Base-by-base conservation (phyloP, 1,140 invertebrate species). In the Heliconius hermathena region DNA sequence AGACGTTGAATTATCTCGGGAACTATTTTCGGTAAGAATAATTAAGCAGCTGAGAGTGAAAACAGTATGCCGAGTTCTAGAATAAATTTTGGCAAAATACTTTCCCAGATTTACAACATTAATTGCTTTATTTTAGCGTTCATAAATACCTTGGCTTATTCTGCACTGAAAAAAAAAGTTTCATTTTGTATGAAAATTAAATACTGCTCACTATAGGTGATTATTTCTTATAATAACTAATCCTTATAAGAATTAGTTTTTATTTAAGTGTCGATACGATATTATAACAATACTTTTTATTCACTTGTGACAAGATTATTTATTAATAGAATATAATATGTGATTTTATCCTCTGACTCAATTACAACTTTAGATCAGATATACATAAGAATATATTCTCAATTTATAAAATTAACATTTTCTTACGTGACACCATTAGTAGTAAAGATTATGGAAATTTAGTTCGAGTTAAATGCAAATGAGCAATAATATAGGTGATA, bases 391-490 rank as follows among this genome's bases (percentile, higher is more conserved):
- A n/a, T 22, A 22, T 11, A 57, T 57, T n/a, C 60, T 16, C 4
- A 66, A 66, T 66, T 26, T 5, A 66, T 26, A 66, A 29, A 26
- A 66, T 66, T 66, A 29, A 26, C 26, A 66, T 29, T 13, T 66
- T 11, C 26, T 66, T 11, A 60, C 71, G 54, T 52, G 74, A 76
- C 81, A 80, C 77, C 86, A 75, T 76, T 79, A 83, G 77, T 82
- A 79, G 81, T 79, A 73, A 81, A 81, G 80, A 82, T 87, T 89
- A 89, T 86, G 85, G 73, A 84, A 89, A 89, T 85, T 77, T 29
- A 52, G 4, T 78, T 79, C 75, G 78, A 84, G 81, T 86, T 78
- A 84, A 85, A 87, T 89, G 86, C 83, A 89, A 89, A 89, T 89
- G 82, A 87, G 81, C 71, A 49, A 77, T 87, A 85, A 84, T 83